Percentiles rank a stretch among this genome's conserved stretches.
Evolutionary conservation across 2,113 vertebrate species (phyloP).

Genomic region (Pogona vitticeps): DNA sequence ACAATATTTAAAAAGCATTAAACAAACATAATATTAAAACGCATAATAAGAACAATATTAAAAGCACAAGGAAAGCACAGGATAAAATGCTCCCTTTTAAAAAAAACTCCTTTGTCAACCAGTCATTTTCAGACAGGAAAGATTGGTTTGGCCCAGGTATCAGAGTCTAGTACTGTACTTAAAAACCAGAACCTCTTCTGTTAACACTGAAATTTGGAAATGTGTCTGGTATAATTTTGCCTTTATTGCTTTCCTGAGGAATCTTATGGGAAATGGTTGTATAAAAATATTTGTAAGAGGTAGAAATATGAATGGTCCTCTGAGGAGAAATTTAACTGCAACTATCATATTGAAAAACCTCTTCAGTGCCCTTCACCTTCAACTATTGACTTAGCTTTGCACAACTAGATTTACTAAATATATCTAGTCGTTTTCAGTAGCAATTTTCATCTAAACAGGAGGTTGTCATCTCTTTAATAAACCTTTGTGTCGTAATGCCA

Average conservation of each 20-base stretch:
- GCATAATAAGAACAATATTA: too few relatives aligned
- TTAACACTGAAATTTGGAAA: background rate
- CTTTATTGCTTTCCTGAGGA: background rate
- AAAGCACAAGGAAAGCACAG: too few relatives aligned
- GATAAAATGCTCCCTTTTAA: too few relatives aligned
- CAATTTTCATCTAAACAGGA: background rate
- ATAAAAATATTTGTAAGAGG: background rate
- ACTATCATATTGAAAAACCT: background rate
- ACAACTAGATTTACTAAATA: slow-evolving; percentile 1
- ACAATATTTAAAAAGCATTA: too few relatives aligned
- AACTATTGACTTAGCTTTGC: background rate
- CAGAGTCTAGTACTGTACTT: background rate
- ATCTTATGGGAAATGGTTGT: background rate
- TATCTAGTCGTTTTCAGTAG: background rate
- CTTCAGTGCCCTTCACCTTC: background rate
- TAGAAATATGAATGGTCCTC: background rate
- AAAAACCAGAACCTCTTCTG: background rate
- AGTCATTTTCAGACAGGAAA: background rate
- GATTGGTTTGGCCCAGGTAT: background rate
- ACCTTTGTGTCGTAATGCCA: slow-evolving; percentile 10
- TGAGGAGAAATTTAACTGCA: background rate
- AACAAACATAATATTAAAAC: too few relatives aligned
- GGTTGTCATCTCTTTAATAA: background rate
- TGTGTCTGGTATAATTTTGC: background rate
- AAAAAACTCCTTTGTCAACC: too few relatives aligned